These are phyloP conservation scores for Dioctria rufipes DNA, from an alignment of 2,888 invertebrate species.

Conservation along the genomic window DNA sequence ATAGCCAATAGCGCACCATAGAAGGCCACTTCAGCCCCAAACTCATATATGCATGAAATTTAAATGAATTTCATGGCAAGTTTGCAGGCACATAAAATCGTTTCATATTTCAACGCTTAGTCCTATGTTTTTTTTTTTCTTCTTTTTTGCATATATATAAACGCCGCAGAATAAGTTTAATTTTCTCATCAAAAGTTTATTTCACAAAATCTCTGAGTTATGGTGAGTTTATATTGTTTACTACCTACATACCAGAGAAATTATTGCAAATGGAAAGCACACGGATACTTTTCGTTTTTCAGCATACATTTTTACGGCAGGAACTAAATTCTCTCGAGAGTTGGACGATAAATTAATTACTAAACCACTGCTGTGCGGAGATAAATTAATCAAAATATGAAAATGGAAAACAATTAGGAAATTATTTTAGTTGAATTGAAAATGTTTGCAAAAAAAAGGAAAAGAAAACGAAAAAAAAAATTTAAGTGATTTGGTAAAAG, in stretches of 20 bases:
- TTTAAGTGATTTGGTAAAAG: too few relatives aligned
- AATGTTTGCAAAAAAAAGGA: too few relatives aligned
- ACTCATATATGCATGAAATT: slow-evolving; percentile 34
- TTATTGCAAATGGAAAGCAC: not conserved
- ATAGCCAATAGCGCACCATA: not conserved
- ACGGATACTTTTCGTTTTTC: too few relatives aligned
- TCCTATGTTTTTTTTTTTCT: not conserved
- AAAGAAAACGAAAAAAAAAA: too few relatives aligned
- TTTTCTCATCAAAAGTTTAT: slow-evolving; percentile 39
- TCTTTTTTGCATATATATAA: too few relatives aligned
- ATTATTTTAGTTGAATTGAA: too few relatives aligned
- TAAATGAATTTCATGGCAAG: slow-evolving; percentile 42
- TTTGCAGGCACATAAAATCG: slow-evolving; percentile 29
- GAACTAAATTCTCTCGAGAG: too few relatives aligned
- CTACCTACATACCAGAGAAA: not conserved
- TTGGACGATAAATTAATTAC: too few relatives aligned
- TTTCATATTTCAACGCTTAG: slow-evolving; percentile 27
- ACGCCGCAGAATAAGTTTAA: slow-evolving; percentile 11
- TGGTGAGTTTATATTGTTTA: not conserved
- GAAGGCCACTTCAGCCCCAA: not conserved
- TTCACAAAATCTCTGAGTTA: slow-evolving; percentile 6
- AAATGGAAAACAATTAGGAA: too few relatives aligned
- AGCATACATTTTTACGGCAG: too few relatives aligned
- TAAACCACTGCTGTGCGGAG: too few relatives aligned
- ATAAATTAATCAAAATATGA: too few relatives aligned